phyloP scores from a whole-genome alignment of 2,797 vertebrate genomes.

The Enteromius unitaeniatus region DNA sequence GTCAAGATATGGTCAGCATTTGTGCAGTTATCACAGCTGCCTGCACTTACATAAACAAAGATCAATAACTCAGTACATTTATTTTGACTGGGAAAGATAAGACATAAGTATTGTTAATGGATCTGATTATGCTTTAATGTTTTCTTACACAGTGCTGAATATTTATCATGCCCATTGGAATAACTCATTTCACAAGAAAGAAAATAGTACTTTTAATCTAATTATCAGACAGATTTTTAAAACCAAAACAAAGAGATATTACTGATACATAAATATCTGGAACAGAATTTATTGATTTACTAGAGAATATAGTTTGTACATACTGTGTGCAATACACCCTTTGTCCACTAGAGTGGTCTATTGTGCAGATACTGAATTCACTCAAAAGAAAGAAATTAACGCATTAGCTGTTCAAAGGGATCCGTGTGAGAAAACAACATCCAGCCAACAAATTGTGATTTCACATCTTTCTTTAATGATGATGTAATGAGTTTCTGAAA shows the following conservation, averaged over 20 bases:
- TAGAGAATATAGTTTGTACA: background rate
- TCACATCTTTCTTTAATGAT: slow-evolving; percentile 42
- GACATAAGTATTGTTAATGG: slow-evolving; percentile 79
- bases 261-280: background rate
- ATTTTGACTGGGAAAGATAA: slow-evolving; percentile 74
- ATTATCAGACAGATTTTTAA: background rate
- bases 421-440: background rate
- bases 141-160: slow-evolving; percentile 70
- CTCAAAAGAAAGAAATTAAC: background rate
- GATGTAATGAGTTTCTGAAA: slow-evolving; percentile 35
- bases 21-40: slow-evolving; percentile 60
- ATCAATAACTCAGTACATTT: slow-evolving; percentile 83
- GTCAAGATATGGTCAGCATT: slow-evolving; percentile 49
- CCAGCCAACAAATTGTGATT: slow-evolving; percentile 14
- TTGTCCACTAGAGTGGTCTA: slow-evolving; percentile 76
- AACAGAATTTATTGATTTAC: slow-evolving; percentile 8
- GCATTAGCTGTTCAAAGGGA: background rate
- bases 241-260: background rate
- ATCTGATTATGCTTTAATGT: slow-evolving; percentile 50
- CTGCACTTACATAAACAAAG: slow-evolving; percentile 69
- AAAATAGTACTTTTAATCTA: background rate
- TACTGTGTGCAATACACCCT: slow-evolving; percentile 42
- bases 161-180: background rate
- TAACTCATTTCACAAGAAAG: background rate
- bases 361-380: slow-evolving; percentile 67